Conservation (phyloP, 2,113 vertebrate genomes). For the Dicerorhinus sumatrensis region DNA sequence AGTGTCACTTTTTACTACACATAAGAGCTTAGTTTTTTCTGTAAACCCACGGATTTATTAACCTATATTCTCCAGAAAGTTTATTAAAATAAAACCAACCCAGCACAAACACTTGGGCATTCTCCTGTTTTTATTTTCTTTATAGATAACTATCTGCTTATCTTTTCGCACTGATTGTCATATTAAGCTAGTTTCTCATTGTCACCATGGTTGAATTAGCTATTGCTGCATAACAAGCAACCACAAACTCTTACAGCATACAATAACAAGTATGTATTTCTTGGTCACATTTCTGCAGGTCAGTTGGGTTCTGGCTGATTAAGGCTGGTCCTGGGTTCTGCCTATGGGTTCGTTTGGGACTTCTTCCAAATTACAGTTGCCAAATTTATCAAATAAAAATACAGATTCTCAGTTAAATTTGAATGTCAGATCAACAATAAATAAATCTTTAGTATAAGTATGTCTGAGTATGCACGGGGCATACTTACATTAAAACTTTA, state of each 20-base stretch:
- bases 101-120: neutral
- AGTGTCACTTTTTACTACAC: neutral
- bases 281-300: neutral
- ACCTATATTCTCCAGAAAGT: neutral
- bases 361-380: neutral
- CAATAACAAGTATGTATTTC: neutral
- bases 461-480: neutral
- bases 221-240: neutral
- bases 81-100: neutral
- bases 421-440: neutral
- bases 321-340: neutral
- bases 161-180: neutral
- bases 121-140: neutral
- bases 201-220: neutral
- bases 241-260: neutral
- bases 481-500: neutral
- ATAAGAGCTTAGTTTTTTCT: neutral
- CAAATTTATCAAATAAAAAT: slow-evolving; percentile 27
- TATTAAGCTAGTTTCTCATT: neutral
- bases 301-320: neutral
- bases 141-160: neutral
- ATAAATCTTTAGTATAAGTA: neutral
- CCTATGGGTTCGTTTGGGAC: neutral
- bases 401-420: neutral
- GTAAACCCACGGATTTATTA: neutral